phyloP scores from a whole-genome alignment of 2,797 vertebrate species.

The Rhodeus uyekii region DNA sequence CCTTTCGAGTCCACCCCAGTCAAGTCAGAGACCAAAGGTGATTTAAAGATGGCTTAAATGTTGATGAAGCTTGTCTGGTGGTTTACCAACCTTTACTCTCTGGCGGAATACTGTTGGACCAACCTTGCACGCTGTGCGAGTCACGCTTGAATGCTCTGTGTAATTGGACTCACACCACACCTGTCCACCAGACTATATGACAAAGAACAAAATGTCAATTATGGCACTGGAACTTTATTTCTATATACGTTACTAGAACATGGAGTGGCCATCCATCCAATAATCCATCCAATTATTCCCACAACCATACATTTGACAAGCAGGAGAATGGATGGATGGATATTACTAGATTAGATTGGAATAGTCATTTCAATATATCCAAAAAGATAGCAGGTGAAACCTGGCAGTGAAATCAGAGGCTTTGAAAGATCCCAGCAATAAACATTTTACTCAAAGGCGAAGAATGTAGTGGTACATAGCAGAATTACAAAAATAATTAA shows the following conservation, averaged over 20 bases:
- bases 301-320: neutral
- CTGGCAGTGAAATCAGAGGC: neutral
- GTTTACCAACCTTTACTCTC: conserved; percentile 39
- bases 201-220: neutral
- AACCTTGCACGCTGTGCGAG: conserved; percentile 47
- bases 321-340: neutral
- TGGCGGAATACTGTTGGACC: conserved; percentile 39
- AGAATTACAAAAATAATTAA: no score
- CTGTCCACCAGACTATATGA: conserved; percentile 24
- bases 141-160: conserved; percentile 23
- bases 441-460: neutral
- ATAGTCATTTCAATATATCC: neutral
- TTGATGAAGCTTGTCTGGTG: neutral
- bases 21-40: neutral
- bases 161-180: conserved; percentile 44
- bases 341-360: neutral
- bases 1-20: no score
- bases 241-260: neutral
- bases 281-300: no score
- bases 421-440: neutral
- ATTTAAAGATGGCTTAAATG: neutral
- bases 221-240: neutral
- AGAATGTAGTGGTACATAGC: no score
- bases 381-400: neutral
- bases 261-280: no score